Percentiles rank a stretch among this genome's conserved stretches.
phyloP scores from a whole-genome alignment of 2,797 vertebrate genomes.

The Galaxias olidus region DNA sequence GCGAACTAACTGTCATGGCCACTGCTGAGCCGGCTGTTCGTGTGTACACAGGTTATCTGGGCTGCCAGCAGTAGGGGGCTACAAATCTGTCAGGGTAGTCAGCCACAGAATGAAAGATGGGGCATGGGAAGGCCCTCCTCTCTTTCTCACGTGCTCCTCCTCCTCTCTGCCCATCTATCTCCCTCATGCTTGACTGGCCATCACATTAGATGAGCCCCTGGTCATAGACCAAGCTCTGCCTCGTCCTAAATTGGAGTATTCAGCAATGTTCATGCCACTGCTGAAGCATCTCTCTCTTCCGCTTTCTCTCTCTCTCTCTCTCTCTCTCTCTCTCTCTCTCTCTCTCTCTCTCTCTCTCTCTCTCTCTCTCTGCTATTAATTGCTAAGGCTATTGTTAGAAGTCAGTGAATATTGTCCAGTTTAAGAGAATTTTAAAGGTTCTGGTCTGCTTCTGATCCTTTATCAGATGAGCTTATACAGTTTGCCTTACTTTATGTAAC shows the following conservation, averaged over 20 bases:
- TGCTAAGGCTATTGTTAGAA: background rate
- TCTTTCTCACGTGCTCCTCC: background rate
- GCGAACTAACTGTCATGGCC: background rate
- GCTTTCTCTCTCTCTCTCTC: background rate
- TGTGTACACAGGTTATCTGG: background rate
- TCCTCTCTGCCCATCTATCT: background rate
- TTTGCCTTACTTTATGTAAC: too few relatives aligned
- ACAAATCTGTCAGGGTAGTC: slow-evolving; percentile 7
- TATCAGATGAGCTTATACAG: too few relatives aligned
- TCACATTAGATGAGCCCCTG: slow-evolving; percentile 8
- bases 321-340: background rate
- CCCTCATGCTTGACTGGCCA: slow-evolving; percentile 3
- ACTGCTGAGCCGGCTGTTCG: background rate
- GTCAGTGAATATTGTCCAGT: too few relatives aligned
- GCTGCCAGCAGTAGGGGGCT: background rate
- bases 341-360: too few relatives aligned
- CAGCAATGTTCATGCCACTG: too few relatives aligned
- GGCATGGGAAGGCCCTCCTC: background rate
- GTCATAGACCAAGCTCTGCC: background rate
- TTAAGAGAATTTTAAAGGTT: too few relatives aligned
- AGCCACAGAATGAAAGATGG: background rate
- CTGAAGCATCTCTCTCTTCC: background rate
- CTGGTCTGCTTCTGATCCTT: slow-evolving; percentile 21
- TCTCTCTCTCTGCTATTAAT: too few relatives aligned
- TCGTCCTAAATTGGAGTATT: background rate